Evolutionary conservation across 1,140 invertebrate genomes (phyloP).

Genomic region (Episyrphus balteatus): DNA sequence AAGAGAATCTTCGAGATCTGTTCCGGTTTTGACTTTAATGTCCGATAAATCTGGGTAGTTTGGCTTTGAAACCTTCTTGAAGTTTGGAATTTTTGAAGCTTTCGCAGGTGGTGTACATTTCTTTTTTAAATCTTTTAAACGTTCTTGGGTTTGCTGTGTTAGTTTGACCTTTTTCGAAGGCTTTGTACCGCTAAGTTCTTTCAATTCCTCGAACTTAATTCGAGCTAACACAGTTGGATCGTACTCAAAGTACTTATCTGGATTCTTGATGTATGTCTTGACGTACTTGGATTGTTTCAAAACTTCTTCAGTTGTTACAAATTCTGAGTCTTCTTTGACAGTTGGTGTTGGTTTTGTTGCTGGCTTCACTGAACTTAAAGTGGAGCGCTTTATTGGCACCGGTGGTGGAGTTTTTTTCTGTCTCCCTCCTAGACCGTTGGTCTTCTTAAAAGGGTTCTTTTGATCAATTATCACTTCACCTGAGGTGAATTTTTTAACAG

Average conservation of each 20-base stretch:
- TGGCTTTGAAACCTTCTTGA: constrained; percentile 30
- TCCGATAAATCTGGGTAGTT: constrained; percentile 35
- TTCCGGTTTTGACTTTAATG: constrained; percentile 30
- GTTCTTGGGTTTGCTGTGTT: constrained; percentile 5
- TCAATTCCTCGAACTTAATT: constrained; percentile 24
- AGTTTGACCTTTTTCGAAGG: constrained; percentile 11
- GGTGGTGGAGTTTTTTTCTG: constrained; percentile 22
- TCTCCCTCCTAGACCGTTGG: constrained; percentile 4
- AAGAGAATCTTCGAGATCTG: constrained; percentile 14
- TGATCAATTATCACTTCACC: constrained; percentile 33
- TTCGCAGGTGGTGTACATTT: constrained; percentile 2
- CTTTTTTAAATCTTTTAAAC: constrained; percentile 13
- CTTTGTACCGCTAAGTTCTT: constrained; percentile 13
- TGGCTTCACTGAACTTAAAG: constrained; percentile 21
- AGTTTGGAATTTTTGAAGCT: constrained; percentile 10
- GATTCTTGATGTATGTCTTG: constrained; percentile 35
- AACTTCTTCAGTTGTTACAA: constrained; percentile 34
- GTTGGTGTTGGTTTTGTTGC: constrained; percentile 9
- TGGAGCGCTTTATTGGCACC: constrained; percentile 25
- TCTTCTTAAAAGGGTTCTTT: constrained; percentile 31
- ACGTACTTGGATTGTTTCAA: constrained; percentile 36
- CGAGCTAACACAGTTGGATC: constrained; percentile 30
- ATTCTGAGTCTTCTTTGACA: constrained; percentile 12
- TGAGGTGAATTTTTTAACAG: constrained; percentile 26
- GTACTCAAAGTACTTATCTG: constrained; percentile 31